Conservation (phyloP, 2,888 invertebrate genomes). For the Melitaea athalia region DNA sequence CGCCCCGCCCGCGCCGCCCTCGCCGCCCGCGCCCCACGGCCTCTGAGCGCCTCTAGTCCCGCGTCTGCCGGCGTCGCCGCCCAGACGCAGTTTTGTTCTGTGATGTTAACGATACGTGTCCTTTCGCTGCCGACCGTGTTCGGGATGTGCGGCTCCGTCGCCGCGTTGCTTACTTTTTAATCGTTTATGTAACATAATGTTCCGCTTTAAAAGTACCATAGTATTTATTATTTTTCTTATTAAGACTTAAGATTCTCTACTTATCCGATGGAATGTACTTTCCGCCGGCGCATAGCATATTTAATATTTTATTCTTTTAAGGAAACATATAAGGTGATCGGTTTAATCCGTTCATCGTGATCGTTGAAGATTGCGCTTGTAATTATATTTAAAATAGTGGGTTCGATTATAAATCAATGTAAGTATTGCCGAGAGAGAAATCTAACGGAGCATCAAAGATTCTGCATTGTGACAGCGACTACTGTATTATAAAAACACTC, state of each 20-base stretch:
- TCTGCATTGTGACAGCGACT: slow-evolving; percentile 24
- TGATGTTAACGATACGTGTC: slow-evolving; percentile 66
- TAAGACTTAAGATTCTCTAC: slow-evolving; percentile 54
- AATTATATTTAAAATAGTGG: slow-evolving; percentile 12
- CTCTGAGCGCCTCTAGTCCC: slow-evolving; percentile 45
- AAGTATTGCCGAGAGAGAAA: slow-evolving; percentile 5
- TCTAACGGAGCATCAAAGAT: slow-evolving; percentile 20
- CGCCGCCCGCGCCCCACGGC: slow-evolving; percentile 42
- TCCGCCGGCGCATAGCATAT: slow-evolving; percentile 54
- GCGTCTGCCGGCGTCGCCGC: slow-evolving; percentile 35
- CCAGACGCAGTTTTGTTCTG: slow-evolving; percentile 72
- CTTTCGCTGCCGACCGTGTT: slow-evolving; percentile 29
- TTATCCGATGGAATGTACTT: slow-evolving; percentile 56
- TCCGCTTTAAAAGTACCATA: slow-evolving; percentile 75
- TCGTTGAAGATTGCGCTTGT: slow-evolving; percentile 8
- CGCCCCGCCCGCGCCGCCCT: slow-evolving; percentile 42
- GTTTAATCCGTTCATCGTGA: slow-evolving; percentile 23
- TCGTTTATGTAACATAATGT: slow-evolving; percentile 65
- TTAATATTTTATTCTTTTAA: slow-evolving; percentile 49
- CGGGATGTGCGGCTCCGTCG: slow-evolving; percentile 37
- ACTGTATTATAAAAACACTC: slow-evolving; percentile 17
- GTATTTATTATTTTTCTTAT: slow-evolving; percentile 75
- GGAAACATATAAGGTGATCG: slow-evolving; percentile 36
- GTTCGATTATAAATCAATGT: slow-evolving; percentile 14
- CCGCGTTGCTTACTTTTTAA: slow-evolving; percentile 46